phyloP scores from a whole-genome alignment of 2,113 vertebrate genomes.

The Paraplagusia blochii region DNA sequence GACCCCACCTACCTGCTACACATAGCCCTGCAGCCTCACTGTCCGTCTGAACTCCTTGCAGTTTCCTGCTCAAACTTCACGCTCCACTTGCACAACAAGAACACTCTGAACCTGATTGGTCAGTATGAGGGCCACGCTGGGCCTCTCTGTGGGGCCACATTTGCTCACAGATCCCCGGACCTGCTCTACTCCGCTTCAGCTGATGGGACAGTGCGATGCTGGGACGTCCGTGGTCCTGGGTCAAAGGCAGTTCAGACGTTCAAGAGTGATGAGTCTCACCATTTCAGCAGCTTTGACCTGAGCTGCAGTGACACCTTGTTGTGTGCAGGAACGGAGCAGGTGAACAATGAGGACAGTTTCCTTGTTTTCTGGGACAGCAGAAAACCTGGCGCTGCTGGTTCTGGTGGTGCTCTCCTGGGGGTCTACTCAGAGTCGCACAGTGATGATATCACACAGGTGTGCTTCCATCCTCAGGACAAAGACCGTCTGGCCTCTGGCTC shows the following conservation, averaged over 20 bases:
- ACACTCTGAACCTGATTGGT: constrained; percentile 71
- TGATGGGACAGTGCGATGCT: constrained; percentile 79
- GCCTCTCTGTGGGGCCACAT: constrained; percentile 75
- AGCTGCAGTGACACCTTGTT: constrained; percentile 80
- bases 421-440: constrained; percentile 92
- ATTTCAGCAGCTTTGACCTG: constrained; percentile 86
- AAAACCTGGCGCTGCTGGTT: constrained; percentile 1
- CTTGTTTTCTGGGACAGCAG: constrained; percentile 93
- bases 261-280: constrained; percentile 76
- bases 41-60: constrained; percentile 60
- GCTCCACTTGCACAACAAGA: constrained; percentile 78
- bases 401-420: constrained; percentile 70
- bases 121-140: constrained; percentile 69
- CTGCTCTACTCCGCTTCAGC: constrained; percentile 82
- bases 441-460: constrained; percentile 88
- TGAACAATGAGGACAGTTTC: constrained; percentile 80
- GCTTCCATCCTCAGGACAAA: constrained; percentile 84
- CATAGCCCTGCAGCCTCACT: constrained; percentile 48
- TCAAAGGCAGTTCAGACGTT: constrained; percentile 73
- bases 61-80: constrained; percentile 80
- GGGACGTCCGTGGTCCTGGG: constrained; percentile 80
- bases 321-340: constrained; percentile 89
- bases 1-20: constrained; percentile 72
- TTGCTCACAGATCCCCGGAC: constrained; percentile 64
- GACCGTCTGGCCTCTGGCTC: constrained; percentile 84